phyloP scores from a whole-genome alignment of 2,113 vertebrate genomes.

The Toxostoma redivivum region DNA sequence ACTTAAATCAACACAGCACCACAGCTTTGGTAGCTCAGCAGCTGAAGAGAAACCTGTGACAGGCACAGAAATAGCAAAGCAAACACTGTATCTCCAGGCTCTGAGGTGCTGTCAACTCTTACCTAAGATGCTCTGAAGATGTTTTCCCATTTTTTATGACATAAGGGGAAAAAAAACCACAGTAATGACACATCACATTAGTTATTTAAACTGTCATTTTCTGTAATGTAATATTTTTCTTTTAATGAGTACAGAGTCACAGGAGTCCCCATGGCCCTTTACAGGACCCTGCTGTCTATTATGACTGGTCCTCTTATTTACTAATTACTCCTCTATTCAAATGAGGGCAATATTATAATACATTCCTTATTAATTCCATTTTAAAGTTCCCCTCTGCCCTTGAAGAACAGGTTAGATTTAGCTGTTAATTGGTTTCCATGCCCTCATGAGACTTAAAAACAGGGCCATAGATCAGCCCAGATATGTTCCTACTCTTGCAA shows the following conservation, averaged over 20 bases:
- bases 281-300: neutral
- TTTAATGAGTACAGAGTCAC: neutral
- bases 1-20: neutral
- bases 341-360: neutral
- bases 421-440: conserved; percentile 1
- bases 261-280: neutral
- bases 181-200: neutral
- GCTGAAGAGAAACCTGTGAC: neutral
- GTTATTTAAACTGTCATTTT: neutral
- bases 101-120: neutral
- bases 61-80: neutral
- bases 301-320: neutral
- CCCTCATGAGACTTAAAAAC: neutral
- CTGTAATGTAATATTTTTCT: neutral
- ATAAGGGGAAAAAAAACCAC: neutral
- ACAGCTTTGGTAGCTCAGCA: neutral
- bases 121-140: neutral
- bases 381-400: neutral
- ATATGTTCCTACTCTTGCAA: neutral
- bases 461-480: neutral
- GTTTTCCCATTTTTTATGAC: neutral
- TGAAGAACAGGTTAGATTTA: neutral
- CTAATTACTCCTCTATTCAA: neutral
- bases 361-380: neutral
- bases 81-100: neutral